These are phyloP conservation scores for Typhlichthys eigenmanni DNA, from an alignment of 2,797 vertebrate species.

Conservation along the genomic window DNA sequence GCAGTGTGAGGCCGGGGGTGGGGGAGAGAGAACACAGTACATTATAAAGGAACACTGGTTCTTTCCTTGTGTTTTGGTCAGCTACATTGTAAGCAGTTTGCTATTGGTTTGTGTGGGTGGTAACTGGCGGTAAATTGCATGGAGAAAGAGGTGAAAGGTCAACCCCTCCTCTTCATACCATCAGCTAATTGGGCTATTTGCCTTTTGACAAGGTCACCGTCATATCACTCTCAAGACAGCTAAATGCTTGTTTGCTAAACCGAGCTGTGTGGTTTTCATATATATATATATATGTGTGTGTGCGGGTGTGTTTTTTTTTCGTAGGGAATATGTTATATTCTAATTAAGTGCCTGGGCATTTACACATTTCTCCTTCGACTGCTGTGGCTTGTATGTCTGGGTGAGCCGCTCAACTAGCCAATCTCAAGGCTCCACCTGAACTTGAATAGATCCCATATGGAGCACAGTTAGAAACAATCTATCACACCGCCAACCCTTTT, in stretches of 20 bases:
- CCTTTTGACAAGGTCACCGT: slow-evolving; percentile 50
- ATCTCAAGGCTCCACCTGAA: slow-evolving; percentile 48
- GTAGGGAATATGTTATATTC: too few species aligned
- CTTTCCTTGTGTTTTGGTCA: slow-evolving; percentile 23
- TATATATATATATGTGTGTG: too few species aligned
- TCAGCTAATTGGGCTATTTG: slow-evolving; percentile 66
- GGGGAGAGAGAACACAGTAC: too few species aligned
- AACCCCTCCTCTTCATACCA: slow-evolving; percentile 46
- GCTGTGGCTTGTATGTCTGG: slow-evolving; percentile 28
- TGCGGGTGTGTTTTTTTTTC: too few species aligned
- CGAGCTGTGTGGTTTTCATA: background rate
- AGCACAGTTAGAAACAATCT: slow-evolving; percentile 42
- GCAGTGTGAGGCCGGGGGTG: slow-evolving; percentile 10
- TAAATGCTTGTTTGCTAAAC: slow-evolving; percentile 24
- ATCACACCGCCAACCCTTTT: slow-evolving; percentile 31
- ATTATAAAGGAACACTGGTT: too few species aligned
- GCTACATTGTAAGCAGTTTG: slow-evolving; percentile 27
- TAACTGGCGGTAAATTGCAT: slow-evolving; percentile 49
- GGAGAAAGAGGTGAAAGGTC: slow-evolving; percentile 39
- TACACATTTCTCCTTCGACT: slow-evolving; percentile 22
- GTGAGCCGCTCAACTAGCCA: slow-evolving; percentile 40
- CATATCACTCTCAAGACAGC: slow-evolving; percentile 18
- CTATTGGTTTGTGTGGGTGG: slow-evolving; percentile 46
- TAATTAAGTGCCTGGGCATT: slow-evolving; percentile 47
- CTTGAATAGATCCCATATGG: slow-evolving; percentile 46